Evolutionary conservation across 2,797 vertebrate genomes (phyloP).

Genomic region (Meriones psammophilus): DNA sequence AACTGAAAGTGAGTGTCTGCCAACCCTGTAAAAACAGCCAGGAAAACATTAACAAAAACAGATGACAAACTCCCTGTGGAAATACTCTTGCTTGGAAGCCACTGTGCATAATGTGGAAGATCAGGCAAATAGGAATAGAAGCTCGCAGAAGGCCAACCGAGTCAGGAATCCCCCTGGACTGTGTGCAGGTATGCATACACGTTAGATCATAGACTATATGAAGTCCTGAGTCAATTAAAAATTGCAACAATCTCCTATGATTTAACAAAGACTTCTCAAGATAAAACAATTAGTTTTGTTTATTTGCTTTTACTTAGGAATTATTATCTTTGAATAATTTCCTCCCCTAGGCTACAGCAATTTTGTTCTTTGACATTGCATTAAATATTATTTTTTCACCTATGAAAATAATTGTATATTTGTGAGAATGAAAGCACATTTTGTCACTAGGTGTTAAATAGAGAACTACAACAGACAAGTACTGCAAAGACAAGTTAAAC

Average conservation of each 20-base stretch:
- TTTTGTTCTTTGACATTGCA: constrained; percentile 17
- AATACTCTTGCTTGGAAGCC: constrained; percentile 21
- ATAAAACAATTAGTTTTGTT: background rate
- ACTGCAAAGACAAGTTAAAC: constrained; percentile 7
- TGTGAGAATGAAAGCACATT: constrained; percentile 16
- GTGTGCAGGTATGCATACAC: background rate
- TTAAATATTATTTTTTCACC: background rate
- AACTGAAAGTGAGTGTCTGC: constrained; percentile 63
- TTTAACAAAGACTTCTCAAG: background rate
- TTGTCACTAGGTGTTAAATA: constrained; percentile 44
- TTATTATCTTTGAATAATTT: background rate
- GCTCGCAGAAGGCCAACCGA: background rate
- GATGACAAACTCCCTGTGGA: constrained; percentile 59
- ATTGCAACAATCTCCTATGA: background rate
- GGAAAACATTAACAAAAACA: constrained; percentile 72
- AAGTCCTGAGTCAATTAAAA: background rate
- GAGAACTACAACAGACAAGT: background rate
- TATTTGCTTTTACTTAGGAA: constrained; percentile 4
- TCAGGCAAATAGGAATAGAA: background rate
- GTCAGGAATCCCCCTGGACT: background rate
- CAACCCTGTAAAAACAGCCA: constrained; percentile 61
- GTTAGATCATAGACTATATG: background rate
- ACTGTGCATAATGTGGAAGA: background rate
- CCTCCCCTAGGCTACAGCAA: background rate
- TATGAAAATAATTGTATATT: constrained; percentile 7